Evolutionary conservation across 2,797 vertebrate genomes (phyloP).

Genomic region (Trachops cirrhosus): DNA sequence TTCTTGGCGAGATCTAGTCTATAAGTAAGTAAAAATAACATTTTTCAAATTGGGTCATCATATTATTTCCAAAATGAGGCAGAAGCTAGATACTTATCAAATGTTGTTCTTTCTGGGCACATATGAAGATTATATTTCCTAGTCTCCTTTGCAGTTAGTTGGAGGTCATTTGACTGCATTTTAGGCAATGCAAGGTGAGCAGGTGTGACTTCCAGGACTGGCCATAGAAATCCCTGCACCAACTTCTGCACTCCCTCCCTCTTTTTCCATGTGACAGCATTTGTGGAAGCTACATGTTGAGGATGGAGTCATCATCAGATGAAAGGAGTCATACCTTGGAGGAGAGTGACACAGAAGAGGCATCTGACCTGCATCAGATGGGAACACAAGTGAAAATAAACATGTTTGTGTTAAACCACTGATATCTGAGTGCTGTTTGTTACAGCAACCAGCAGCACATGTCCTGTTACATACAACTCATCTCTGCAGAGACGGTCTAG

Average conservation of each 20-base stretch:
- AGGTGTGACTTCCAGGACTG: not conserved
- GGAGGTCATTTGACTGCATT: not conserved
- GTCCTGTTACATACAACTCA: not conserved
- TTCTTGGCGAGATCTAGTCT: not conserved
- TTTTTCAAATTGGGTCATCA: not conserved
- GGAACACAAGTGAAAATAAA: not conserved
- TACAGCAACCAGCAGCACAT: not conserved
- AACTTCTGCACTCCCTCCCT: not conserved
- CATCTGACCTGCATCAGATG: not conserved
- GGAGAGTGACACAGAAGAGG: not conserved
- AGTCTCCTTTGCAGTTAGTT: not conserved
- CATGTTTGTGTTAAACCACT: not conserved
- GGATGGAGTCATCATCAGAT: not conserved
- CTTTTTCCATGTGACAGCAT: not conserved
- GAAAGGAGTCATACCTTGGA: not conserved
- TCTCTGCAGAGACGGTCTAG: not conserved
- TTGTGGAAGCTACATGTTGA: not conserved
- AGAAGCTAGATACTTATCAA: not conserved
- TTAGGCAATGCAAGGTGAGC: not conserved
- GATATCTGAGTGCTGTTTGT: not conserved
- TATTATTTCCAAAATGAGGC: not conserved
- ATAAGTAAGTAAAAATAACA: not conserved
- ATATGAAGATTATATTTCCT: not conserved
- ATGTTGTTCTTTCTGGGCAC: not conserved
- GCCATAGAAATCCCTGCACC: not conserved